These are phyloP conservation scores for Drosophila guanche DNA, from an alignment of 1,140 invertebrate species.

Conservation along the genomic window DNA sequence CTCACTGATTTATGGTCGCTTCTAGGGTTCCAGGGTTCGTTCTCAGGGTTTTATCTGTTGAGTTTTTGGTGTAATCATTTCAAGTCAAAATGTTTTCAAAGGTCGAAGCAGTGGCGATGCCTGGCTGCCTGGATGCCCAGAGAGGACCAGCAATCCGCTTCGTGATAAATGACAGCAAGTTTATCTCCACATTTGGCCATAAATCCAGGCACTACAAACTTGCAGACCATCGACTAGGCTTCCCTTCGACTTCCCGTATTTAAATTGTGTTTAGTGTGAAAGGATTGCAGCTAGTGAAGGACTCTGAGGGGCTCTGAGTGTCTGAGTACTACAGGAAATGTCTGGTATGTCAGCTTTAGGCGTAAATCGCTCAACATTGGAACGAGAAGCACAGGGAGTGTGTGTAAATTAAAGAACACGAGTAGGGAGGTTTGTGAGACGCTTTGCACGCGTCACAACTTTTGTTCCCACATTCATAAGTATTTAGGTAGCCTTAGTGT, in stretches of 20 bases:
- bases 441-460: too few species aligned
- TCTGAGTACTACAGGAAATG: conserved; percentile 35
- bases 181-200: conserved; percentile 77
- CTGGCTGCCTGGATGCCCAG: conserved; percentile 2
- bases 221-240: conserved; percentile 61
- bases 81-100: conserved; percentile 73
- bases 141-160: conserved; percentile 43
- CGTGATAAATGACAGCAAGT: conserved; percentile 76
- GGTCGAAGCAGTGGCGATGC: conserved; percentile 18
- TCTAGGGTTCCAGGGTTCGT: conserved; percentile 29
- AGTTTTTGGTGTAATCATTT: conserved; percentile 80
- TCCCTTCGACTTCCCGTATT: conserved; percentile 13
- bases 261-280: conserved; percentile 62
- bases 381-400: conserved; percentile 1
- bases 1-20: conserved; percentile 77
- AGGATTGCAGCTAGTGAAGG: conserved; percentile 55
- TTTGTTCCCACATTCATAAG: too few species aligned
- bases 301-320: background rate
- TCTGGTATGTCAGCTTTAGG: conserved; percentile 35
- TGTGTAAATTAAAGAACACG: conserved; percentile 13
- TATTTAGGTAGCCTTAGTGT: too few species aligned
- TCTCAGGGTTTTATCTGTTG: conserved; percentile 73
- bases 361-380: conserved; percentile 25
- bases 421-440: too few species aligned
- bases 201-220: conserved; percentile 77